Evolutionary conservation across 2,797 vertebrate genomes (phyloP), one percentile per base, ranked within the genome.

Genomic region (Microcaecilia unicolor): DNA sequence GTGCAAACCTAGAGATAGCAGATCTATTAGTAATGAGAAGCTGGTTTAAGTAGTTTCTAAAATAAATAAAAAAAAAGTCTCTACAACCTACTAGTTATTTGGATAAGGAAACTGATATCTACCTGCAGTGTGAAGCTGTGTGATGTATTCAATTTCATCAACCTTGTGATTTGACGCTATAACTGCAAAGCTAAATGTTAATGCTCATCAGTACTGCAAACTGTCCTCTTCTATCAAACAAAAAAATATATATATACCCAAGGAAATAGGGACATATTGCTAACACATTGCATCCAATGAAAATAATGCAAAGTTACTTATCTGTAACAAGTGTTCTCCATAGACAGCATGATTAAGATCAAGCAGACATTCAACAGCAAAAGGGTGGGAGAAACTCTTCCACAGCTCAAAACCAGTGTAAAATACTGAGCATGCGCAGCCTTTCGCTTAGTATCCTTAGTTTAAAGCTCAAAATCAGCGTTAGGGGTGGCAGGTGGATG

Each of bases 51-150:
- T 60, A 59, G 60, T 20, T 56, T 64, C 31, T 59, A 68, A 37
- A 64, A 46, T 15, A 6, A n/a, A n/a, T n/a, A n/a, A n/a, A n/a
- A 37, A 55, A 38, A 23, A 6, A 18, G 45, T n/a, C n/a, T n/a
- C n/a, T n/a, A n/a, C n/a, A n/a, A n/a, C n/a, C n/a, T n/a, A n/a
- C n/a, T n/a, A n/a, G n/a, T n/a, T n/a, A n/a, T n/a, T n/a, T n/a
- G n/a, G n/a, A n/a, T n/a, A n/a, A n/a, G n/a, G n/a, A n/a, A n/a
- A n/a, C n/a, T n/a, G 54, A 66, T 74, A 64, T 64, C 78, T 85
- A 88, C 81, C 83, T 87, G 78, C 69, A 70, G 56, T 28, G 58
- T 67, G 69, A 87, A 71, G 71, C 69, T 72, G 67, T 70, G 67
- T 37, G 46, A 51, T 62, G 53, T 62, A 70, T 63, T 79, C 64